phyloP scores from a whole-genome alignment of 2,113 vertebrate genomes.

The Pseudopipra pipra region DNA sequence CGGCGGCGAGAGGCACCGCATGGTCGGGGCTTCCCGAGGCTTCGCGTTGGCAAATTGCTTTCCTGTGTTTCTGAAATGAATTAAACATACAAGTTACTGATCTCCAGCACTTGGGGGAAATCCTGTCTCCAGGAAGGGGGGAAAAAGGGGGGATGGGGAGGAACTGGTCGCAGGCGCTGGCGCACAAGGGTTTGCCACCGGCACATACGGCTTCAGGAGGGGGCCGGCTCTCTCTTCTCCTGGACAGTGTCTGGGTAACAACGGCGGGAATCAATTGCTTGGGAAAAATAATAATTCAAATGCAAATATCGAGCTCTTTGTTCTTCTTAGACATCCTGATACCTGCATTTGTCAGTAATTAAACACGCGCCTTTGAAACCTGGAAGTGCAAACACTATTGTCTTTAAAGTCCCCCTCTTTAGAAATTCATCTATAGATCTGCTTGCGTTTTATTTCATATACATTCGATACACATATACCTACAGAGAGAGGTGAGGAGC shows the following conservation, averaged over 20 bases:
- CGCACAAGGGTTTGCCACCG: not conserved
- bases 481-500: constrained; percentile 56
- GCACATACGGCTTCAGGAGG: not conserved
- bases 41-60: constrained; percentile 67
- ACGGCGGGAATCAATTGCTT: constrained; percentile 57
- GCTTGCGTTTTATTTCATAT: not conserved
- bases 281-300: constrained; percentile 69
- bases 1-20: constrained; percentile 16
- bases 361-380: constrained; percentile 67
- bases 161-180: not conserved
- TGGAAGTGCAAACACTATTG: constrained; percentile 64
- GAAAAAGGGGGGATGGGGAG: not conserved
- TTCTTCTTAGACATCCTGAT: constrained; percentile 64
- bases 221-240: not conserved
- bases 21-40: constrained; percentile 62
- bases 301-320: constrained; percentile 65
- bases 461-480: not conserved
- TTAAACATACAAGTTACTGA: constrained; percentile 70
- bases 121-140: not conserved
- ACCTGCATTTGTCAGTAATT: constrained; percentile 70
- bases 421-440: not conserved
- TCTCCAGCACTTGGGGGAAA: constrained; percentile 52
- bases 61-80: constrained; percentile 71
- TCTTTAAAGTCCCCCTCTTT: not conserved
- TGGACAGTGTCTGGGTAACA: constrained; percentile 8